A percentile compares a stretch with the other conserved stretches of the same genome.
These are phyloP conservation scores for Chromobotia macracanthus DNA, from an alignment of 2,797 vertebrate species.

Conservation along the genomic window DNA sequence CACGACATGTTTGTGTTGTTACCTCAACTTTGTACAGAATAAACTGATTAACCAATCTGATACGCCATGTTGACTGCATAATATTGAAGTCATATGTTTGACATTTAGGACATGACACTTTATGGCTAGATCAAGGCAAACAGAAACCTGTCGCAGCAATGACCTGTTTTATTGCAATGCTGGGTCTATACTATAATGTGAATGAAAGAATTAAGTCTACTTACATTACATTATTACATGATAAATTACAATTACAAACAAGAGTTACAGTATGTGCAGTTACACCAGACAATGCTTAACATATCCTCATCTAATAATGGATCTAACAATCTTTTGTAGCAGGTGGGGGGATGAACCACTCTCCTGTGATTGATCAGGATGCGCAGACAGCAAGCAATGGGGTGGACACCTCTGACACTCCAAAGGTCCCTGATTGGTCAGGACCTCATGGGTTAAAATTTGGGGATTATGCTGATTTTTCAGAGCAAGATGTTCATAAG, in stretches of 20 bases:
- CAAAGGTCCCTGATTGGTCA: conserved; percentile 64
- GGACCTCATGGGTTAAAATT: conserved; percentile 61
- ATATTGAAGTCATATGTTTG: not conserved
- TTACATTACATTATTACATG: not conserved
- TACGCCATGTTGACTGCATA: not conserved
- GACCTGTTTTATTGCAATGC: not conserved
- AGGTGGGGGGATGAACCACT: conserved; percentile 83
- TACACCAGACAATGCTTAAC: not conserved
- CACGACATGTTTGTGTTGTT: not conserved
- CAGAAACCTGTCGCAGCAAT: not conserved
- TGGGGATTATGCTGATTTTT: conserved; percentile 60
- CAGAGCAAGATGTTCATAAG: conserved; percentile 55
- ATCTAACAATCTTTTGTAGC: conserved; percentile 62
- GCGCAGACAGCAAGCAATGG: conserved; percentile 77
- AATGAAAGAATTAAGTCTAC: too few species aligned
- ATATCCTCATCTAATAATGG: not conserved
- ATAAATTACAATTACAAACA: not conserved
- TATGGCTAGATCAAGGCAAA: not conserved
- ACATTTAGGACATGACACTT: not conserved
- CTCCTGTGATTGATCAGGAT: conserved; percentile 76
- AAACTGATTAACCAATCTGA: not conserved
- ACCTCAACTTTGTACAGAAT: not conserved
- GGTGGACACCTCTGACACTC: conserved; percentile 61
- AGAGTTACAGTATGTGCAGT: not conserved
- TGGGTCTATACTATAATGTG: too few species aligned